These are phyloP conservation scores for Incurvaria masculella DNA, from an alignment of 2,888 invertebrate genomes.

Conservation along the genomic window DNA sequence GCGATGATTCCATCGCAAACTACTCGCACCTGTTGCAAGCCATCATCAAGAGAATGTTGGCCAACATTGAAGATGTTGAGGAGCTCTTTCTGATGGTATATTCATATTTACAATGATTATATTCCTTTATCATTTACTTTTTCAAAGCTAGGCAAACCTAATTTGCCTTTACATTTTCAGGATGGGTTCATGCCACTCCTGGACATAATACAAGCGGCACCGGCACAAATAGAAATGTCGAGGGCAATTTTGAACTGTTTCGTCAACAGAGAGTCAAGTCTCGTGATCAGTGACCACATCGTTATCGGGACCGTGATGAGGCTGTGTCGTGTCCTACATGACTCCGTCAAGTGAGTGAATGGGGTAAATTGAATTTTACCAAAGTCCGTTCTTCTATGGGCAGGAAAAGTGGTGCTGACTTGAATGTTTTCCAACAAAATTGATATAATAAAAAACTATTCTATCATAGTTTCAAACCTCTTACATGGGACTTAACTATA, in stretches of 20 bases:
- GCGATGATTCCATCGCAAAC: conserved; percentile 72
- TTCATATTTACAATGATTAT: too few relatives aligned
- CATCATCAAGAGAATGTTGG: conserved; percentile 72
- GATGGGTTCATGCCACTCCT: conserved; percentile 88
- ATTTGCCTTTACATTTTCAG: conserved; percentile 38
- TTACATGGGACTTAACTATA: too few relatives aligned
- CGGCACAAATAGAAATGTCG: conserved; percentile 77
- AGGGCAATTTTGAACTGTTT: conserved; percentile 72
- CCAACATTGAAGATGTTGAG: conserved; percentile 74
- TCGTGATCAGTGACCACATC: conserved; percentile 73
- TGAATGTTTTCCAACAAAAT: too few relatives aligned
- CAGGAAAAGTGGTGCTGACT: too few relatives aligned
- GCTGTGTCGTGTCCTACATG: conserved; percentile 85
- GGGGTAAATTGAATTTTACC: too few relatives aligned
- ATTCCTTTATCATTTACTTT: too few relatives aligned
- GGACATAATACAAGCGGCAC: conserved; percentile 86
- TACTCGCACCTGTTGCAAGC: conserved; percentile 75
- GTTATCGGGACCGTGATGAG: conserved; percentile 87
- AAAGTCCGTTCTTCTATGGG: too few relatives aligned
- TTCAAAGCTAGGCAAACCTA: too few relatives aligned
- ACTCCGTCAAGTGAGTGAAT: conserved; percentile 86
- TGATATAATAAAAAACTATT: too few relatives aligned
- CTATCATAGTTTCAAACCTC: too few relatives aligned
- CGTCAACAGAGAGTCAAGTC: conserved; percentile 45
- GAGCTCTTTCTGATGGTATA: conserved; percentile 75